Evolutionary conservation across 2,888 invertebrate species (phyloP).

Genomic region (Troides oblongomaculatus): DNA sequence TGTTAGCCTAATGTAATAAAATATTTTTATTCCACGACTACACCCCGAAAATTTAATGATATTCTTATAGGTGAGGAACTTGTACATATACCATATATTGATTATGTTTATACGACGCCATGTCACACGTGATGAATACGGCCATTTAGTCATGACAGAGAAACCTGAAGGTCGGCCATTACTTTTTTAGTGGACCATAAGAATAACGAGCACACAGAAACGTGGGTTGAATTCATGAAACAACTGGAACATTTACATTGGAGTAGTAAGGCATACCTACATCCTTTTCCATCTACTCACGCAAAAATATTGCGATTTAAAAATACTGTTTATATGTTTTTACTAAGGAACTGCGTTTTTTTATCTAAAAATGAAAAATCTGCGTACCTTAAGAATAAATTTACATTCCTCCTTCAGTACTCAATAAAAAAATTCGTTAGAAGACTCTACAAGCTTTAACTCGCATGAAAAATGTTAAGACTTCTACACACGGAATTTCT

Average conservation of each 20-base stretch:
- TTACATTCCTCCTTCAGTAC: neutral
- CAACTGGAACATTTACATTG: too few species aligned
- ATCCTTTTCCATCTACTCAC: neutral
- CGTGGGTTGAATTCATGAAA: neutral
- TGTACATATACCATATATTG: too few species aligned
- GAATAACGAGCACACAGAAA: constrained; percentile 1
- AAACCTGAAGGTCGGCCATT: neutral
- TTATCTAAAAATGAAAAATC: neutral
- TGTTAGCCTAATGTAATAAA: too few species aligned
- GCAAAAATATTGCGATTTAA: too few species aligned
- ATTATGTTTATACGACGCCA: neutral
- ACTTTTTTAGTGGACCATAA: neutral
- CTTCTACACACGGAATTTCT: neutral
- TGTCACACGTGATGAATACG: neutral
- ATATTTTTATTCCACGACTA: too few species aligned
- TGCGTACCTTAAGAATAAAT: neutral
- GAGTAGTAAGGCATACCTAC: too few species aligned
- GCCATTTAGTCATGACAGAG: neutral
- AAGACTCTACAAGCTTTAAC: constrained; percentile 12
- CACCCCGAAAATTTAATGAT: too few species aligned
- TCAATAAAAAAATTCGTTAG: neutral
- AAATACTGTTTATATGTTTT: too few species aligned
- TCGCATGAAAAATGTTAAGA: constrained; percentile 8
- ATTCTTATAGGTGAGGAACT: too few species aligned
- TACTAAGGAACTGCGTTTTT: neutral